Evolutionary conservation across 2,113 vertebrate genomes (phyloP).

Genomic region (Microcebus jonahi): DNA sequence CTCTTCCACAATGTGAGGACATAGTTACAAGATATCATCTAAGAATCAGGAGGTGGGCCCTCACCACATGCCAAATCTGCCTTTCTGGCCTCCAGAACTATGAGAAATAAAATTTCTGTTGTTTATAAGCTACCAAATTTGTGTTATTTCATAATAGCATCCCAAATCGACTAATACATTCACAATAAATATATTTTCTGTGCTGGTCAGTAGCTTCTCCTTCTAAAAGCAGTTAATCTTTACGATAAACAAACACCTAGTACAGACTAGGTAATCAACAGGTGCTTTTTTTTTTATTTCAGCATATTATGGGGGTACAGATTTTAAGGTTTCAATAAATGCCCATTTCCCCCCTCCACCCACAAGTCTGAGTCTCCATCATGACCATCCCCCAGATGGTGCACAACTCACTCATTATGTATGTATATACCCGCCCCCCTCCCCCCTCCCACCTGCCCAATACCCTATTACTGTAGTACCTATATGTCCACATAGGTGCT

Average conservation of each 20-base stretch:
- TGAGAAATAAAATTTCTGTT: not conserved
- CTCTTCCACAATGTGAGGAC: not conserved
- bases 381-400: no score
- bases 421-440: no score
- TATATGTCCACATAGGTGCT: no score
- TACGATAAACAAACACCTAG: not conserved
- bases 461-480: no score
- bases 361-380: no score
- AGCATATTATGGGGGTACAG: no score
- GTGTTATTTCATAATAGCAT: not conserved
- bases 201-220: not conserved
- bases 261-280: not conserved
- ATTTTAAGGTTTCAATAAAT: no score
- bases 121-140: not conserved
- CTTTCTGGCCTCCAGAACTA: not conserved
- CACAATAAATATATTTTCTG: constrained; percentile 26
- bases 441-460: no score
- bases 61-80: not conserved
- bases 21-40: not conserved
- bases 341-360: no score
- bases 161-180: not conserved
- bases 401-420: no score
- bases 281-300: no score
- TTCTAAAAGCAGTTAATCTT: not conserved
- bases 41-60: not conserved